Percentiles rank a stretch among this genome's conserved stretches.
These are phyloP conservation scores for Malthinus seriepunctatus DNA, from an alignment of 2,888 invertebrate species.

Conservation along the genomic window DNA sequence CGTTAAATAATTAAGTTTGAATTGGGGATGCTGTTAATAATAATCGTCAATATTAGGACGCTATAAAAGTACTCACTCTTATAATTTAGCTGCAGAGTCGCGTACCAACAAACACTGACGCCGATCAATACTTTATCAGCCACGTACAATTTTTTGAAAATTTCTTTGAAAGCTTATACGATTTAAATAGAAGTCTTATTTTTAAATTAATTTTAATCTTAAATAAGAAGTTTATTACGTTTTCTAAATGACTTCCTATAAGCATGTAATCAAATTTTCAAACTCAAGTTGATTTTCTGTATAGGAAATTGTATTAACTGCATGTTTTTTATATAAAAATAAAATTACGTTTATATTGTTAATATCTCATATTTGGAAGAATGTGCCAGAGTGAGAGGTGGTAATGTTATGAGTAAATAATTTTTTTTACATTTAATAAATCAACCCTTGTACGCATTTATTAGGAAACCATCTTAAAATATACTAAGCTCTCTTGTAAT, in stretches of 20 bases:
- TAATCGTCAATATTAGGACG: too few species aligned
- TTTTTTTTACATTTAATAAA: neutral
- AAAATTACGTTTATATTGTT: slow-evolving; percentile 7
- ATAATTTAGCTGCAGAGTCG: too few species aligned
- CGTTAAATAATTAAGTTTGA: too few species aligned
- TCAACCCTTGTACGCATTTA: neutral
- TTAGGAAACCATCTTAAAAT: too few species aligned
- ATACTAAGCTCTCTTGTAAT: too few species aligned
- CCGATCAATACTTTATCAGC: slow-evolving; percentile 5
- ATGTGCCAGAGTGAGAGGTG: slow-evolving; percentile 2
- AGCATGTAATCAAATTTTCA: slow-evolving; percentile 11
- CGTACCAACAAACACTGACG: neutral
- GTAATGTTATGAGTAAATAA: slow-evolving; percentile 2
- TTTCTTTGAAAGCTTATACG: neutral
- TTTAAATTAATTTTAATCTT: too few species aligned
- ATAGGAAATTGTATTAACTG: slow-evolving; percentile 18
- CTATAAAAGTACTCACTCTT: too few species aligned
- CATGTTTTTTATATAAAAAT: neutral
- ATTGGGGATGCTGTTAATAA: too few species aligned
- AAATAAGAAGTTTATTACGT: too few species aligned
- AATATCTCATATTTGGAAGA: slow-evolving; percentile 1
- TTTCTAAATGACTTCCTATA: too few species aligned
- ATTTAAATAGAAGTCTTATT: too few species aligned
- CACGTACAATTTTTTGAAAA: neutral
- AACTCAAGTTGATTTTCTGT: slow-evolving; percentile 9